Evolutionary conservation across 2,888 invertebrate genomes (phyloP), one percentile per base, ranked within the genome.

Genomic region (Trachelus tabidus): DNA sequence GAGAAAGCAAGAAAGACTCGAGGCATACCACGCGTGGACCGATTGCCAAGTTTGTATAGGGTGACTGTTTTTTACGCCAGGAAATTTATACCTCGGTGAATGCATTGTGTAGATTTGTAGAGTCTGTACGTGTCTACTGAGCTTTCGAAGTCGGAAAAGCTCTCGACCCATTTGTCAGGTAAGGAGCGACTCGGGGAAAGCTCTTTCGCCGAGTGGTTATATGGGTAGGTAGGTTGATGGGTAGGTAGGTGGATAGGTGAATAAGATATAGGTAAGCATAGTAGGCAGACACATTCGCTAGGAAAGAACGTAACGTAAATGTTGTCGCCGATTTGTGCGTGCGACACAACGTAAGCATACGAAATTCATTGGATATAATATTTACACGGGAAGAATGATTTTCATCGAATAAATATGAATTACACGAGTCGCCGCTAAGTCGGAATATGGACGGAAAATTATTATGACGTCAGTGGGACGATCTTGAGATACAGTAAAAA

Each of bases 161-260:
- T 79, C 80, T 81, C 83, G 84, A 81, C 81, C 87, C 83, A 87
- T 86, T 87, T 85, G 86, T 80, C 81, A 82, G 83, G 83, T 85
- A 84, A 85, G 83, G 78, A 77, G 75, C 82, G 79, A 80, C 77
- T 81, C 40, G 76, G 80, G 75, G 80, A 83, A 83, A 83, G 82
- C 81, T 83, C 79, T 74, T 77, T 77, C 15, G 40, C 69, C 40
- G 40, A 56, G 23, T 56, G 23, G 40, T 23, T 56, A 56, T 56
- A 40, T 15, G 12, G 40, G 15, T 40, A 12, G 37, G 40, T 40
- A 12, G 37, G 40, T 40, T 4, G 40, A 4, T 40, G 15, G 40
- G 40, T 15, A 56, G 40, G 23, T 56, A 23, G 15, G 9, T 23
- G 23, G 9, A 23, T 56, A 56, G 40, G 15, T 40, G 15, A 40